Evolutionary conservation across 1,140 invertebrate species (phyloP), one percentile per base, ranked within the genome.

Genomic region (Drosophila parvula): DNA sequence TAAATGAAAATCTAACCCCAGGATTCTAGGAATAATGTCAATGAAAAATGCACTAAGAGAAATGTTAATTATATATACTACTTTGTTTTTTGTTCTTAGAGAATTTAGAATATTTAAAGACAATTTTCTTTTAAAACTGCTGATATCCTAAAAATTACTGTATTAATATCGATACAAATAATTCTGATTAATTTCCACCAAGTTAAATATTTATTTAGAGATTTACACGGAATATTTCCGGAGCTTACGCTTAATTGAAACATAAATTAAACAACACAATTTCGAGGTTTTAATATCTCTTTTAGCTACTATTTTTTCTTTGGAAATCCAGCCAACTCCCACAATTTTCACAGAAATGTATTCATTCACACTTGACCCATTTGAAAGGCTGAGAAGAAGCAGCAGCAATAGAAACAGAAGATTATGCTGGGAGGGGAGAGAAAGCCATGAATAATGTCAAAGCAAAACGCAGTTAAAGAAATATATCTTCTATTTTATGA

Each of bases 341-440:
- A 62, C 64, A 61, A 47, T 82, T 79, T 45, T 16, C 43, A 38
- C 65, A 57, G 48, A 71, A 61, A 76, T 47, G 58, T 68, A 75
- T 58, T 77, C 56, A 68, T 70, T 81, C 53, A 81, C 64, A 70
- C 79, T 85, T 85, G 82, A 85, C 83, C 83, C 75, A 79, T 68
- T 83, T 84, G 56, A 36, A 64, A 69, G 47, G 71, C 51, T 40
- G 38, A 10, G 10, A 38, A 45, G 30, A 41, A 28, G 27, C 12
- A 27, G 34, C 5, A 45, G 18, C 32, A n/a, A 32, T 2, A 36
- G 9, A 22, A 27, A n/a, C 16, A n/a, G 28, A 44, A 22, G 44
- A n/a, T 5, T 12, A 6, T 55, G 51, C 10, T 55, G 51, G 34
- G 48, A 3, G 32, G 14, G 8, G 1, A 38, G 58, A 56, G 70